Percentiles rank a stretch among this genome's conserved stretches.
Conservation (phyloP, 2,888 invertebrate species). For the Spatulosminthurus flaviceps region DNA sequence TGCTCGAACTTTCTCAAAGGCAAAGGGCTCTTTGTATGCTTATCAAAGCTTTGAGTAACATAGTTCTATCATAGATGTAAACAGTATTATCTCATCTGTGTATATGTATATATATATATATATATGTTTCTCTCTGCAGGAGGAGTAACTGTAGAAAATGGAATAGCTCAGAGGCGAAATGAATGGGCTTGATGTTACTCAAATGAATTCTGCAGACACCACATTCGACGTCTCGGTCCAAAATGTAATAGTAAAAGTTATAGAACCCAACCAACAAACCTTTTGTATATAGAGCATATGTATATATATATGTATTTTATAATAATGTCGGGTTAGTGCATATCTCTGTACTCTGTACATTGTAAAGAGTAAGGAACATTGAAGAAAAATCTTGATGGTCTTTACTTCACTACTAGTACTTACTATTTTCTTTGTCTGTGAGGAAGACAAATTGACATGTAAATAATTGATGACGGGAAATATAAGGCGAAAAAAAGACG, state of each 20-base stretch:
- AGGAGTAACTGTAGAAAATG: background rate
- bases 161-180: constrained; percentile 6
- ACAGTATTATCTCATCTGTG: too few species aligned
- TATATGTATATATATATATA: too few species aligned
- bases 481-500: constrained; percentile 19
- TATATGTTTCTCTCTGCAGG: too few species aligned
- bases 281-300: background rate
- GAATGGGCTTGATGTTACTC: constrained; percentile 33
- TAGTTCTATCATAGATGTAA: too few species aligned
- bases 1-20: background rate
- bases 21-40: too few species aligned
- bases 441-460: constrained; percentile 50
- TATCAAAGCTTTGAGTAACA: too few species aligned
- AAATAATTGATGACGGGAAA: constrained; percentile 46
- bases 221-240: background rate
- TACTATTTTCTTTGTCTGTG: constrained; percentile 48
- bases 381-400: constrained; percentile 37
- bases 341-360: background rate
- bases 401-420: constrained; percentile 38
- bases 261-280: too few species aligned
- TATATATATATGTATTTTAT: background rate
- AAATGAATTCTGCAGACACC: constrained; percentile 28
- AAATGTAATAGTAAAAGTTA: background rate
- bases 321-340: background rate
- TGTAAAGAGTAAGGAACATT: constrained; percentile 24